Percentiles rank a stretch among this genome's conserved stretches.
phyloP scores from a whole-genome alignment of 2,888 invertebrate species.

The Diarsia mendica region DNA sequence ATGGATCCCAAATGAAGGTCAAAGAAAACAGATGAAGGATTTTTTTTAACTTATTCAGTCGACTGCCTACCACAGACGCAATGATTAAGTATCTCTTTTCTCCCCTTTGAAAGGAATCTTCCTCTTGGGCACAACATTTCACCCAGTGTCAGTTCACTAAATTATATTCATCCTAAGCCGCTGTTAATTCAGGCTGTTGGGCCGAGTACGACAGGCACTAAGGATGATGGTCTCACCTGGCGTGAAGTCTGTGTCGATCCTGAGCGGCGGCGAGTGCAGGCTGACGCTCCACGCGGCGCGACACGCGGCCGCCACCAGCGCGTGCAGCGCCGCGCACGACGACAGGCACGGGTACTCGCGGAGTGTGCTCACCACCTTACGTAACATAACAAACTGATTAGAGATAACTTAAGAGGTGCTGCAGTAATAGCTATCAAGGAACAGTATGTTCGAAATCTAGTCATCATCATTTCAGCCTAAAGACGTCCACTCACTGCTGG shows the following conservation, averaged over 20 bases:
- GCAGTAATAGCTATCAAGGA: not conserved
- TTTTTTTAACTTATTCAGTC: not conserved
- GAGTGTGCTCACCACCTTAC: constrained; percentile 95
- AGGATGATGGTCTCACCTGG: constrained; percentile 82
- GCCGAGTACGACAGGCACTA: not conserved
- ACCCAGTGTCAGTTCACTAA: not conserved
- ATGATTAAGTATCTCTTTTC: not conserved
- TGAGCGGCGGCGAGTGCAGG: constrained; percentile 92
- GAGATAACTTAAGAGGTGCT: not conserved
- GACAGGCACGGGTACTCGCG: constrained; percentile 98
- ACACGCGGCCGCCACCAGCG: constrained; percentile 95
- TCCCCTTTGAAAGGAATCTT: not conserved
- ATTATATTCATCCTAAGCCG: not conserved
- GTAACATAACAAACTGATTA: not conserved
- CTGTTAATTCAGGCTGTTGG: not conserved
- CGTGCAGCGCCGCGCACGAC: constrained; percentile 93
- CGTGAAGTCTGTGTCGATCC: constrained; percentile 93
- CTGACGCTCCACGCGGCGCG: constrained; percentile 96
- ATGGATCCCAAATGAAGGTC: no score
- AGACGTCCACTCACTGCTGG: no score
- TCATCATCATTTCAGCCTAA: not conserved
- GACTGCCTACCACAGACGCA: not conserved
- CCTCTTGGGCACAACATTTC: not conserved
- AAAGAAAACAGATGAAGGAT: not conserved
- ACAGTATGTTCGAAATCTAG: not conserved